These are phyloP conservation scores for Fistularia commersonii DNA, from an alignment of 2,797 vertebrate species.

Conservation along the genomic window DNA sequence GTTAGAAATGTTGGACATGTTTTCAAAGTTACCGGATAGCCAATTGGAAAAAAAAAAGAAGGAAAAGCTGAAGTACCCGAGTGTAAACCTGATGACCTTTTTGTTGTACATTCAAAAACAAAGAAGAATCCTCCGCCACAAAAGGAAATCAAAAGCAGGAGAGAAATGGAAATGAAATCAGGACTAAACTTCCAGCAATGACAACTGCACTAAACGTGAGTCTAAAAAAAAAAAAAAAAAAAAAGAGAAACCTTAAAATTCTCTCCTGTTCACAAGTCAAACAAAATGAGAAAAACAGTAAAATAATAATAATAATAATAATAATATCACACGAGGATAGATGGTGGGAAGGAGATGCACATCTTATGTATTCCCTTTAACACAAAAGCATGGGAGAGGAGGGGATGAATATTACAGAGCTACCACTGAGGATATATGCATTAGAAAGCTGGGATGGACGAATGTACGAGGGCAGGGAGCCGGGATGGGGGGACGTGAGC, in stretches of 20 bases:
- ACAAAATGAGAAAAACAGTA: too few species aligned
- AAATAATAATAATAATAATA: too few species aligned
- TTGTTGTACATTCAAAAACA: conserved; percentile 73
- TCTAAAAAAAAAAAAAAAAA: too few species aligned
- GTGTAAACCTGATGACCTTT: conserved; percentile 67
- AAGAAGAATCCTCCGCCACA: conserved; percentile 34
- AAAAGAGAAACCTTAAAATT: too few species aligned
- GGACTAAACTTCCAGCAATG: conserved; percentile 30
- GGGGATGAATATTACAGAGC: conserved; percentile 30
- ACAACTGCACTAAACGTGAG: conserved; percentile 49
- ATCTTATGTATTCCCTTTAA: conserved; percentile 57
- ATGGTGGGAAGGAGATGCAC: conserved; percentile 41
- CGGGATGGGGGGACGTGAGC: conserved; percentile 4
- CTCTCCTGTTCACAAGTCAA: too few species aligned
- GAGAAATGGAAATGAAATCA: conserved; percentile 28
- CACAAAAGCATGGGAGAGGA: conserved; percentile 46
- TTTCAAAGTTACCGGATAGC: conserved; percentile 34
- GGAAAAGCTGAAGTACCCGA: conserved; percentile 63
- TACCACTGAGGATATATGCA: conserved; percentile 22
- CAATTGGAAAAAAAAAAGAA: conserved; percentile 54
- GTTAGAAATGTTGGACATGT: conserved; percentile 12
- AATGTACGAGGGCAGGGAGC: conserved; percentile 21
- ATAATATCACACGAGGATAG: conserved; percentile 37
- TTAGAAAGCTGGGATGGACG: conserved; percentile 15
- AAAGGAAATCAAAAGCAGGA: conserved; percentile 8